phyloP scores from a whole-genome alignment of 1,140 invertebrate genomes.

The Lepidurus couesii region DNA sequence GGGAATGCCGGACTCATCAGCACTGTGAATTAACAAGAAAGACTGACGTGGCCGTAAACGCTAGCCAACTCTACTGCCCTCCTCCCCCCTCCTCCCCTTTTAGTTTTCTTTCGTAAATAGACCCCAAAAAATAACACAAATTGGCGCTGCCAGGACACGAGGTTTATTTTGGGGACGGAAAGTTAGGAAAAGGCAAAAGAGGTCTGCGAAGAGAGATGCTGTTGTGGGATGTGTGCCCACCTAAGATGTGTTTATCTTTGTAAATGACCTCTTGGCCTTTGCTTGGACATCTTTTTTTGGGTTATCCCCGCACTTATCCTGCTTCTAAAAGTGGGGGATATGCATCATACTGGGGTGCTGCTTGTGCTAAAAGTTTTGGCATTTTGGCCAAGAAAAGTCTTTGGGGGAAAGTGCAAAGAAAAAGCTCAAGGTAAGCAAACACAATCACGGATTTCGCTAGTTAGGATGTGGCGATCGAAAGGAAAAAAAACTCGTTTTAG shows the following conservation, averaged over 20 bases:
- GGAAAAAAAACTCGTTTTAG: too few relatives aligned
- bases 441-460: too few relatives aligned
- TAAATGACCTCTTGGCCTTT: conserved; percentile 11
- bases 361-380: background rate
- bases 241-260: conserved; percentile 22
- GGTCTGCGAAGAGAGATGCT: conserved; percentile 7
- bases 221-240: conserved; percentile 6
- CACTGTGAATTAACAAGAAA: background rate
- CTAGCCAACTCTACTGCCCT: background rate
- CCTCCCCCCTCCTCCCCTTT: background rate
- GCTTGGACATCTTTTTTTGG: conserved; percentile 2
- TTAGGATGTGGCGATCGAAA: too few relatives aligned
- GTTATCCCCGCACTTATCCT: background rate
- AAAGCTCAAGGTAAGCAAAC: too few relatives aligned
- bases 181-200: background rate
- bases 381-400: background rate
- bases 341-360: background rate
- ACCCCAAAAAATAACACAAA: background rate
- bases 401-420: too few relatives aligned
- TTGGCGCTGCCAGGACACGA: background rate
- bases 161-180: background rate
- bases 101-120: conserved; percentile 5
- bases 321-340: background rate
- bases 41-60: conserved; percentile 1
- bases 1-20: background rate